These are phyloP conservation scores for Chaenodraco wilsoni DNA, from an alignment of 2,797 vertebrate species.

Conservation along the genomic window DNA sequence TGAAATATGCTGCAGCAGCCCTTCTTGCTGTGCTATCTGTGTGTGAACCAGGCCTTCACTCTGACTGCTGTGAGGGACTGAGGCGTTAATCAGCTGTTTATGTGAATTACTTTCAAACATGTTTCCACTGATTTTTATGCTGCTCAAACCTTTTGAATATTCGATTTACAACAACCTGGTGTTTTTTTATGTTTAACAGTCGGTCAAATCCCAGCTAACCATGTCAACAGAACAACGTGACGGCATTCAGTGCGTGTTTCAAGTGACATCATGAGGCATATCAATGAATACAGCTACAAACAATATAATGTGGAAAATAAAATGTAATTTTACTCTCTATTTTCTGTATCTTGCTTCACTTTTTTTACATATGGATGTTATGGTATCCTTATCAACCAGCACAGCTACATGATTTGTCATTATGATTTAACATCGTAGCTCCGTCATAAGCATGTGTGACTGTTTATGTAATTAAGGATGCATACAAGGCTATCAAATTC, in stretches of 20 bases:
- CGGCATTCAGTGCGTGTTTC: neutral
- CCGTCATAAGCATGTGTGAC: neutral
- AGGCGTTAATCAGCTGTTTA: constrained; percentile 60
- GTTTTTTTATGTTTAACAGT: constrained; percentile 28
- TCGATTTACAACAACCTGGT: constrained; percentile 29
- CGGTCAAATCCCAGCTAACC: neutral
- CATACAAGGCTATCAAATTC: neutral
- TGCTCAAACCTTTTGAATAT: constrained; percentile 50
- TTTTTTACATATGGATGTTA: neutral
- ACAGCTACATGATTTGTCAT: neutral
- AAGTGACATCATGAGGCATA: neutral
- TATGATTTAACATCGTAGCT: neutral
- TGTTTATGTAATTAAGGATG: neutral
- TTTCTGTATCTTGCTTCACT: neutral
- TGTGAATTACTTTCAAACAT: constrained; percentile 43
- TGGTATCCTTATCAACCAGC: neutral
- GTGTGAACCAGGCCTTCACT: constrained; percentile 41
- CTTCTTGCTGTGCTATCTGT: constrained; percentile 58
- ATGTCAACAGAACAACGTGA: constrained; percentile 4
- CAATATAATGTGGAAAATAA: neutral
- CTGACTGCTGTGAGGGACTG: constrained; percentile 40
- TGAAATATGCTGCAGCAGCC: constrained; percentile 64
- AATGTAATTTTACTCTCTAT: neutral
- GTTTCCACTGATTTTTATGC: constrained; percentile 51
- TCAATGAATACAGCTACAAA: neutral